A percentile compares a stretch with the other conserved stretches of the same genome.
phyloP scores from a whole-genome alignment of 2,888 invertebrate species.

The Cephus pygmeus region DNA sequence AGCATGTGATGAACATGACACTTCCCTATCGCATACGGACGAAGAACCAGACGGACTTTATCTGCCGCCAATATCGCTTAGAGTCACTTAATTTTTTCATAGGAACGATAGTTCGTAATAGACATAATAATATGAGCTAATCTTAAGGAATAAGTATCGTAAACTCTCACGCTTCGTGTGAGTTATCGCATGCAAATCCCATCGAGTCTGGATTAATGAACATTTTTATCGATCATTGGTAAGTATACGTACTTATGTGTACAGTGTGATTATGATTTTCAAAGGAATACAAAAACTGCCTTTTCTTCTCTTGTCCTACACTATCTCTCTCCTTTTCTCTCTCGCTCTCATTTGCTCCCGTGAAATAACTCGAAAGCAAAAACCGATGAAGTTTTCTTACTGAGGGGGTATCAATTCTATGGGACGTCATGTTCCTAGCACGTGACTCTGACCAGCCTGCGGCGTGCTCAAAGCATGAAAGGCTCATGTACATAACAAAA shows the following conservation, averaged over 20 bases:
- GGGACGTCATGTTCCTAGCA: slow-evolving; percentile 29
- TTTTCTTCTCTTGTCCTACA: no score
- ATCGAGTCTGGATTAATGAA: not conserved
- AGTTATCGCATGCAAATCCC: not conserved
- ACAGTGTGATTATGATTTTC: not conserved
- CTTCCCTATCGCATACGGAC: not conserved
- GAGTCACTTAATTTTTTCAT: not conserved
- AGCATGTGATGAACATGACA: not conserved
- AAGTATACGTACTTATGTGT: not conserved
- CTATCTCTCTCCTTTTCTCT: no score
- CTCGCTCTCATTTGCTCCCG: not conserved
- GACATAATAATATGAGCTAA: not conserved
- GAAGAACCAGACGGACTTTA: not conserved
- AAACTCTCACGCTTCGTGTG: not conserved
- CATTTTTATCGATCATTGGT: not conserved
- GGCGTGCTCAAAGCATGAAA: slow-evolving; percentile 36
- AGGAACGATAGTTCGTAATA: not conserved
- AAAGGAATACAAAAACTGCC: not conserved
- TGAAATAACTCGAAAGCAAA: not conserved
- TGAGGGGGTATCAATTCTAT: not conserved
- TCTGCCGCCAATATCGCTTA: not conserved
- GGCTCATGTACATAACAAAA: slow-evolving; percentile 16
- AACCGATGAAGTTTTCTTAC: not conserved
- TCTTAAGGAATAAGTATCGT: not conserved
- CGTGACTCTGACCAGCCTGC: slow-evolving; percentile 35